Percentiles rank a stretch among this genome's conserved stretches.
Evolutionary conservation across 2,888 invertebrate genomes (phyloP).

Genomic region (Lasius fuliginosus): DNA sequence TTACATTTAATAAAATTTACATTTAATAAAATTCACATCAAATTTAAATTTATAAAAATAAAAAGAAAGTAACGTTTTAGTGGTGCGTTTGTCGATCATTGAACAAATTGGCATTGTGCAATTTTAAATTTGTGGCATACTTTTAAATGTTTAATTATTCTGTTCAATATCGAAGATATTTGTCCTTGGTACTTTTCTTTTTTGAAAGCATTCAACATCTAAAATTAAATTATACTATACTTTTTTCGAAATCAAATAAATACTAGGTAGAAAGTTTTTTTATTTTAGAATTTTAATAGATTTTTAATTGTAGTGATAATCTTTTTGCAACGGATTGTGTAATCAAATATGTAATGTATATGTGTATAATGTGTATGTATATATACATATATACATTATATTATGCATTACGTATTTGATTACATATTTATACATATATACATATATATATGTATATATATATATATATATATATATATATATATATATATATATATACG

Average conservation of each 20-base stretch:
- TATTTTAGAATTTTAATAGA: too few relatives aligned
- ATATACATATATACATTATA: too few relatives aligned
- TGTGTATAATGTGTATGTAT: too few relatives aligned
- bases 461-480: too few relatives aligned
- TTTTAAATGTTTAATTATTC: conserved; percentile 19
- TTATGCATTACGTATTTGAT: too few relatives aligned
- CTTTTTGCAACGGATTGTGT: too few relatives aligned
- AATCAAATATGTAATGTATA: too few relatives aligned
- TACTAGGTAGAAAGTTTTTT: not conserved
- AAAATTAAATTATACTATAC: not conserved
- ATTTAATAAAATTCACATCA: too few relatives aligned
- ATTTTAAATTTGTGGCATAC: not conserved
- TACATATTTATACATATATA: too few relatives aligned
- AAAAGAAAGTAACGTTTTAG: not conserved
- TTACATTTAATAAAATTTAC: not conserved
- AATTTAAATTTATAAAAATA: not conserved
- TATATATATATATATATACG: too few relatives aligned
- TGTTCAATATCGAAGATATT: not conserved
- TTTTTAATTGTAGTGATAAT: too few relatives aligned
- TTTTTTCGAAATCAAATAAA: not conserved
- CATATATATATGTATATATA: too few relatives aligned
- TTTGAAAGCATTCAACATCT: not conserved
- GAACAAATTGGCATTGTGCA: not conserved
- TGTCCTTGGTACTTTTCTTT: not conserved
- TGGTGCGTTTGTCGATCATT: not conserved